These are phyloP conservation scores for Ispidina picta DNA, from an alignment of 2,797 vertebrate species.

Conservation along the genomic window DNA sequence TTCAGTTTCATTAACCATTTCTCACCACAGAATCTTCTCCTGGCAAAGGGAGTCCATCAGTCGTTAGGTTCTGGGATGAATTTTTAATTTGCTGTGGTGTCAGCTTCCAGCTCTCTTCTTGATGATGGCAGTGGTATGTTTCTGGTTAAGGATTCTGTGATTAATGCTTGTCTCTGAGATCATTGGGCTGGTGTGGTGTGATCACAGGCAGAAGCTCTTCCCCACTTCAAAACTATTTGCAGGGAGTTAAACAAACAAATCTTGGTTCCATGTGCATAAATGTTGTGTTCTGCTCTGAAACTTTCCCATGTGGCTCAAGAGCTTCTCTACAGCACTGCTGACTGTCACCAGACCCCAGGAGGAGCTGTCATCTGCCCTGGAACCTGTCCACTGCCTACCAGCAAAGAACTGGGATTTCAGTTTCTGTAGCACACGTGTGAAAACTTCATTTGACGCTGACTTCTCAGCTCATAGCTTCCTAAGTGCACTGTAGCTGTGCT, in stretches of 20 bases:
- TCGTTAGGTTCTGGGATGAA: not conserved
- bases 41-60: not conserved
- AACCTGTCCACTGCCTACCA: not conserved
- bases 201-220: not conserved
- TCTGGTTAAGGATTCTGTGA: not conserved
- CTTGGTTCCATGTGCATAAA: not conserved
- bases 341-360: not conserved
- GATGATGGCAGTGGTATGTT: not conserved
- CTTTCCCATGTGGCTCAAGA: not conserved
- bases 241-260: not conserved
- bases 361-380: not conserved
- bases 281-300: not conserved
- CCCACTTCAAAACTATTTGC: not conserved
- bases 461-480: not conserved
- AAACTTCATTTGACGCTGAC: not conserved
- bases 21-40: not conserved
- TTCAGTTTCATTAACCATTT: not conserved
- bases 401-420: not conserved
- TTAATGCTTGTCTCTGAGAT: not conserved
- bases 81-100: not conserved
- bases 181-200: not conserved
- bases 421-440: not conserved
- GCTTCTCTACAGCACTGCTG: not conserved
- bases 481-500: not conserved
- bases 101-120: not conserved